phyloP scores from a whole-genome alignment of 1,140 invertebrate species.

The Wasmannia auropunctata region DNA sequence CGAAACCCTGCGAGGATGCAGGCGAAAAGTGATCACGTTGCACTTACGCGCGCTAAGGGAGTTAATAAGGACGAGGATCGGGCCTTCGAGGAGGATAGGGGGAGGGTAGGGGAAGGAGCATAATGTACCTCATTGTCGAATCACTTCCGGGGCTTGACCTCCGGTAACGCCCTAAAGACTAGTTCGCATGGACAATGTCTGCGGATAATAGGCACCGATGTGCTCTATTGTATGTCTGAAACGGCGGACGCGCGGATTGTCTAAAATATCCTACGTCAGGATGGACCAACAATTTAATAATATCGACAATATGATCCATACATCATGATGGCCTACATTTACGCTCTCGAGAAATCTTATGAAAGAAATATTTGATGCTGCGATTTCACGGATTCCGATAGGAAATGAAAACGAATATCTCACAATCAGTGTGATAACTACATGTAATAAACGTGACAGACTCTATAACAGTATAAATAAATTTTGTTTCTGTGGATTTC shows the following conservation, averaged over 20 bases:
- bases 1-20: slow-evolving; percentile 26
- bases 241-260: slow-evolving; percentile 64
- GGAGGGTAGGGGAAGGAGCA: slow-evolving; percentile 55
- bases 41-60: slow-evolving; percentile 30
- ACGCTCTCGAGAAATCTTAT: slow-evolving; percentile 18
- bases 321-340: slow-evolving; percentile 10
- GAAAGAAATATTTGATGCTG: slow-evolving; percentile 14
- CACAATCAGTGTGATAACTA: background rate
- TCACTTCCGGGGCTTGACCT: slow-evolving; percentile 82
- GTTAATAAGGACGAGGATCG: slow-evolving; percentile 61
- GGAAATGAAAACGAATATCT: background rate
- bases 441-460: background rate
- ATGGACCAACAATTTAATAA: slow-evolving; percentile 67
- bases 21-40: slow-evolving; percentile 45
- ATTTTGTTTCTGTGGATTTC: background rate
- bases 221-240: slow-evolving; percentile 45
- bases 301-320: slow-evolving; percentile 55
- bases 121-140: slow-evolving; percentile 81
- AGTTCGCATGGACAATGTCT: slow-evolving; percentile 77
- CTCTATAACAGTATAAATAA: background rate
- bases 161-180: slow-evolving; percentile 73
- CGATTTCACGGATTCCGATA: slow-evolving; percentile 10
- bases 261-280: slow-evolving; percentile 53
- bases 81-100: slow-evolving; percentile 14
- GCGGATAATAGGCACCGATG: slow-evolving; percentile 74